phyloP scores from a whole-genome alignment of 2,888 invertebrate genomes.

The Cephus sareptanus region DNA sequence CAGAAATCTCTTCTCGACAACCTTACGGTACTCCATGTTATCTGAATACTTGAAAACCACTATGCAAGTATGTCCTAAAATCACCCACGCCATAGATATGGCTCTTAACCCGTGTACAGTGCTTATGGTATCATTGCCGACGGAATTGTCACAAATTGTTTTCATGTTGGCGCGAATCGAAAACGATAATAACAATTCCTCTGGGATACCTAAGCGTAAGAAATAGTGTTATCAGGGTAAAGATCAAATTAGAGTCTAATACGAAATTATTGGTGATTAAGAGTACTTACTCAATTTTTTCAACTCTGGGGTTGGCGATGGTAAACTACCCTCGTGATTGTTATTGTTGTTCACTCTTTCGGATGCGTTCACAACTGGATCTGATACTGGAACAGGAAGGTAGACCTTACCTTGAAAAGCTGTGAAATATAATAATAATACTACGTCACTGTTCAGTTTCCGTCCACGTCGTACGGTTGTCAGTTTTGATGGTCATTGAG shows the following conservation, averaged over 20 bases:
- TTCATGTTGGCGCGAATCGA: slow-evolving; percentile 59
- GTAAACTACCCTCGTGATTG: slow-evolving; percentile 46
- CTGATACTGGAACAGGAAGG: slow-evolving; percentile 62
- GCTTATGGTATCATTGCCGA: slow-evolving; percentile 64
- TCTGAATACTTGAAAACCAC: slow-evolving; percentile 87
- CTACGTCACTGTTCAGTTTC: slow-evolving; percentile 39
- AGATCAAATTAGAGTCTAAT: no score
- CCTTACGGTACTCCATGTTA: slow-evolving; percentile 69
- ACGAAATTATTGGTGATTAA: neutral
- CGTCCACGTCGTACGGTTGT: slow-evolving; percentile 33
- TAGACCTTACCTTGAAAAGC: slow-evolving; percentile 55
- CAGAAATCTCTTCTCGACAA: slow-evolving; percentile 62
- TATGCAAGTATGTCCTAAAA: slow-evolving; percentile 69
- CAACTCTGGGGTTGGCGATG: slow-evolving; percentile 42
- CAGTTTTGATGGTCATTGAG: slow-evolving; percentile 1
- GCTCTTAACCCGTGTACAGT: slow-evolving; percentile 64
- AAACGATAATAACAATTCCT: slow-evolving; percentile 63
- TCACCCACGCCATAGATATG: slow-evolving; percentile 66
- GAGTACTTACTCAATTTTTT: slow-evolving; percentile 51
- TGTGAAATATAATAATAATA: slow-evolving; percentile 49
- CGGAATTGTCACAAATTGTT: slow-evolving; percentile 61
- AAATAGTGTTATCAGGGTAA: neutral
- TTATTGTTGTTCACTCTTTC: slow-evolving; percentile 46
- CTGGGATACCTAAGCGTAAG: slow-evolving; percentile 47
- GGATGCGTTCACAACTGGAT: slow-evolving; percentile 36